These are phyloP conservation scores for Pemphredon lugubris DNA, from an alignment of 2,888 invertebrate genomes.

Conservation along the genomic window DNA sequence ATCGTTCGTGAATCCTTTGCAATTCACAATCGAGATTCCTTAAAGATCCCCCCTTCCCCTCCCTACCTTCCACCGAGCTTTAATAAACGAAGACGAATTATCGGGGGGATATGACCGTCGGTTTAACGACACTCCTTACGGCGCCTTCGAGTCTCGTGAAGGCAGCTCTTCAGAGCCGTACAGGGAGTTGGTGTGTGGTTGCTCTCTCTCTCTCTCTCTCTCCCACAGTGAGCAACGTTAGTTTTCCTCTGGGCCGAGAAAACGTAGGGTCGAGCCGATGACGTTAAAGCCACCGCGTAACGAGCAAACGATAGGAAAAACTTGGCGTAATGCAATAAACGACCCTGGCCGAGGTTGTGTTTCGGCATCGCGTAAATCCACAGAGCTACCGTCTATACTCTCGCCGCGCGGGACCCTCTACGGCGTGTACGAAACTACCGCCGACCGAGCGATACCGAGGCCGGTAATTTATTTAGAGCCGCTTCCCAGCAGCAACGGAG, in stretches of 20 bases:
- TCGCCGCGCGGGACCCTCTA: too few species aligned
- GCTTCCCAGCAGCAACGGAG: slow-evolving; percentile 5
- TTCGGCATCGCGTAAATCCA: slow-evolving; percentile 71
- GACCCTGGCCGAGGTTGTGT: slow-evolving; percentile 44
- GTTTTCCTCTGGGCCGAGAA: slow-evolving; percentile 26
- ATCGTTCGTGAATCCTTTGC: neutral
- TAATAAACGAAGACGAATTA: slow-evolving; percentile 63
- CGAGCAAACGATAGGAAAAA: slow-evolving; percentile 70
- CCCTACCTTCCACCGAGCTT: slow-evolving; percentile 44
- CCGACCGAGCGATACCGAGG: slow-evolving; percentile 26
- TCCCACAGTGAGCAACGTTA: slow-evolving; percentile 29
- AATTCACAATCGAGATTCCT: neutral
- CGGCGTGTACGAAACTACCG: slow-evolving; percentile 26
- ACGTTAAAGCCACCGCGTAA: slow-evolving; percentile 52
- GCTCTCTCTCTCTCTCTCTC: too few species aligned
- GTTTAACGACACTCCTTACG: slow-evolving; percentile 61
- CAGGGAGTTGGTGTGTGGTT: slow-evolving; percentile 63
- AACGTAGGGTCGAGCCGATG: slow-evolving; percentile 66
- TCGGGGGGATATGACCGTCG: slow-evolving; percentile 53
- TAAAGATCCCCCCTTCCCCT: neutral
- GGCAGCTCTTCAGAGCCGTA: slow-evolving; percentile 58
- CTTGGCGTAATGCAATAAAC: slow-evolving; percentile 77
- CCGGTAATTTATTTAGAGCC: slow-evolving; percentile 70
- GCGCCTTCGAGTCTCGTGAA: slow-evolving; percentile 51
- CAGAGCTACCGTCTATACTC: slow-evolving; percentile 30